Base-by-base conservation (phyloP, 2,113 vertebrate genomes). In the Caracal caracal region DNA sequence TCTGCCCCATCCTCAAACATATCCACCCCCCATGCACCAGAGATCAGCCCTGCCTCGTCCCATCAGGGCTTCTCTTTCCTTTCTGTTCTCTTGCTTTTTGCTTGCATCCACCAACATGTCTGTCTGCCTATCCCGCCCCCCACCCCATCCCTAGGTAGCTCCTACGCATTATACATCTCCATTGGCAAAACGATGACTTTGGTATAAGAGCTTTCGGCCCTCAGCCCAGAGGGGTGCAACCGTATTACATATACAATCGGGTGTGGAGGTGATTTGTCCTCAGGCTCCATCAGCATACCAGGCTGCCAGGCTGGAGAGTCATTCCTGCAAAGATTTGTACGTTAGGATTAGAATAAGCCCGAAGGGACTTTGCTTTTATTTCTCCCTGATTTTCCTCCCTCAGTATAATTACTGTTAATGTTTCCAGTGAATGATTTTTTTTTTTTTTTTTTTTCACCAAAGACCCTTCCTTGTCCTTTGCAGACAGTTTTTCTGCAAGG, bases 201-300 rank as follows among this genome's bases (percentile, higher is more conserved):
- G 43, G 40, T 71, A 8, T 51, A 70, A 10, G 49, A n/a, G 33
- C 24, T 20, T 66, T 68, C 26, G 49, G 65, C 40, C 35, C 43
- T 66, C 28, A 28, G 16, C 35, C 59, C 33, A 33, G 10, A 84
- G 59, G 40, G 61, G n/a, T 26, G 15, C 49, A 68, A 17, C 22
- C 16, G 9, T 5, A 8, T 26, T 3, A 7, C 1, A 0, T 2
- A 1, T 24, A 28, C 20, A 51, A 10, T 3, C 9, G 28, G 33
- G 47, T 20, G n/a, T 10, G 35, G 33, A 30, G 9, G 10, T 8
- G 40, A 10, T 66, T 94, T 20, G 83, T 61, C 6, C 4, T 49
- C 30, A 73, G 7, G 8, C 53, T 79, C 0, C 1, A 17, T 56
- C 17, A 10, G 30, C 6, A 9, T 16, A 5, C 10, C 24, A 4